Evolutionary conservation across 1,140 invertebrate species (phyloP).

Genomic region (Cecropterus lyciades): DNA sequence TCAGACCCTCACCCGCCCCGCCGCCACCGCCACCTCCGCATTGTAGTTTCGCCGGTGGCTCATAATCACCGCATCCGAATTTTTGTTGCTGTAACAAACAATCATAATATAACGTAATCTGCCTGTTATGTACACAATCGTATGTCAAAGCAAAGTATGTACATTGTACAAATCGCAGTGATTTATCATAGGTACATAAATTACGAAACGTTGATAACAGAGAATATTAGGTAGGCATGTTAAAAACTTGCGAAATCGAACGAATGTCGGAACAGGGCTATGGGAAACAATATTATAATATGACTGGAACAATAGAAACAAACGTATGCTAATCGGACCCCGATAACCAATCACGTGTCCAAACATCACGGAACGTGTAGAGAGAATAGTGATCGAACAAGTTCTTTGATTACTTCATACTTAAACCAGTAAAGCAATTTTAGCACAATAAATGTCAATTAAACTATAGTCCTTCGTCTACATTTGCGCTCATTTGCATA

Average conservation of each 20-base stretch:
- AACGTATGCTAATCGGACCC: slow-evolving; percentile 34
- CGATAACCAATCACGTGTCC: slow-evolving; percentile 46
- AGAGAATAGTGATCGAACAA: slow-evolving; percentile 34
- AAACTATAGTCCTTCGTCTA: not conserved
- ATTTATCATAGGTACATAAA: too few species aligned
- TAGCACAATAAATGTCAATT: slow-evolving; percentile 1
- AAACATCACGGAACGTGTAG: slow-evolving; percentile 43
- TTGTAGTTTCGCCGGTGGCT: slow-evolving; percentile 91
- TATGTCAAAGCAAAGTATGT: not conserved
- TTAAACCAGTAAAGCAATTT: not conserved
- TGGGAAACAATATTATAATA: slow-evolving; percentile 28
- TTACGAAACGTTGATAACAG: not conserved
- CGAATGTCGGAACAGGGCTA: slow-evolving; percentile 17
- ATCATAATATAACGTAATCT: too few species aligned
- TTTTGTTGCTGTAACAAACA: slow-evolving; percentile 91
- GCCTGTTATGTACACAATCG: too few species aligned
- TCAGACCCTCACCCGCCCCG: slow-evolving; percentile 86
- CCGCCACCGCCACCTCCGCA: slow-evolving; percentile 85
- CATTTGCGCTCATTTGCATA: too few species aligned
- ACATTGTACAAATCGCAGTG: too few species aligned
- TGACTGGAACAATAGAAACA: slow-evolving; percentile 38
- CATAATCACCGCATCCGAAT: slow-evolving; percentile 92
- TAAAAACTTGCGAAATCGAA: slow-evolving; percentile 3
- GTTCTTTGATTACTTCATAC: slow-evolving; percentile 11
- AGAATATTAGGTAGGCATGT: not conserved